Evolutionary conservation across 2,797 vertebrate genomes (phyloP).

Genomic region (Gallinago nigripennis): DNA sequence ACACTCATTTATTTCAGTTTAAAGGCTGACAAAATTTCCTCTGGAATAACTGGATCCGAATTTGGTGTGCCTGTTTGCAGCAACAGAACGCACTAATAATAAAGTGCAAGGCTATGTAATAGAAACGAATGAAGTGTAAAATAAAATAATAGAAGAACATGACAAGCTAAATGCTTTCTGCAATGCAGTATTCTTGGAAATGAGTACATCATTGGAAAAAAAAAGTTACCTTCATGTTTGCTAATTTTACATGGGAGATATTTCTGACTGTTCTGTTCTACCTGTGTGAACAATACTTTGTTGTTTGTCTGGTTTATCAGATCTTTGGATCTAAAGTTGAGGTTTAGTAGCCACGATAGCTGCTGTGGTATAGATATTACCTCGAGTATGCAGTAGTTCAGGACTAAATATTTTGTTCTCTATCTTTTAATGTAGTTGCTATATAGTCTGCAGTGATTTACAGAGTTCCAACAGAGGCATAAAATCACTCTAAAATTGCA

Average conservation of each 20-base stretch:
- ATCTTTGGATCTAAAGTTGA: background rate
- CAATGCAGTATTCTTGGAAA: constrained; percentile 46
- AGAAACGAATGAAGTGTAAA: constrained; percentile 77
- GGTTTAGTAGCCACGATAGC: background rate
- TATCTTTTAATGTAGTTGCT: background rate
- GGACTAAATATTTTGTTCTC: background rate
- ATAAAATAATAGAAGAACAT: constrained; percentile 72
- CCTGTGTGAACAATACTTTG: background rate
- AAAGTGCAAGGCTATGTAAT: constrained; percentile 66
- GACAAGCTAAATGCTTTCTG: constrained; percentile 63
- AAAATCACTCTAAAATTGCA: background rate
- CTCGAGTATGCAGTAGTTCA: background rate
- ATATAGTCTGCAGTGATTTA: background rate
- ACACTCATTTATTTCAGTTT: constrained; percentile 53
- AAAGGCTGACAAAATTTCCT: constrained; percentile 53
- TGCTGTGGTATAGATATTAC: background rate
- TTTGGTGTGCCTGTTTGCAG: constrained; percentile 57
- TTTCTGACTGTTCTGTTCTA: background rate
- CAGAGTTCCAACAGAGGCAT: background rate
- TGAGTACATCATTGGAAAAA: background rate
- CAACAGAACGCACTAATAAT: constrained; percentile 63
- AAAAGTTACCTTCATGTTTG: constrained; percentile 28
- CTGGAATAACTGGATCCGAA: constrained; percentile 55
- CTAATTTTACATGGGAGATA: constrained; percentile 39
- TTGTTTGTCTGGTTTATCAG: background rate